phyloP scores from a whole-genome alignment of 2,113 vertebrate genomes.

The Theristicus caerulescens region DNA sequence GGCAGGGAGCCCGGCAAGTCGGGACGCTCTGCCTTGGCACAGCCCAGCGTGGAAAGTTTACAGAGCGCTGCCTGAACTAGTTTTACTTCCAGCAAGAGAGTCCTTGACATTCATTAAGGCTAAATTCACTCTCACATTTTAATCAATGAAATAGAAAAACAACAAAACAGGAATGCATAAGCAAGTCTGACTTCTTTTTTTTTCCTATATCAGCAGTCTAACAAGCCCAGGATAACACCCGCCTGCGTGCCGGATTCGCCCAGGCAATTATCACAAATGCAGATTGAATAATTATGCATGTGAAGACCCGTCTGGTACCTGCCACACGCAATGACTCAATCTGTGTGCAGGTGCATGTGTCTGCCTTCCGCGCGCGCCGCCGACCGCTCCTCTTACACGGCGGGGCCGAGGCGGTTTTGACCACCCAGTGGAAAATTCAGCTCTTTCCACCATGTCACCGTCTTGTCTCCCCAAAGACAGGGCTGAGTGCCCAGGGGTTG shows the following conservation, averaged over 20 bases:
- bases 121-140: conserved; percentile 47
- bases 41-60: background rate
- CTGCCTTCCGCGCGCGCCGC: background rate
- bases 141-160: conserved; percentile 55
- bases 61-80: background rate
- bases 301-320: conserved; percentile 35
- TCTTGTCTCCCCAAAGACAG: background rate
- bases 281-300: conserved; percentile 18
- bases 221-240: background rate
- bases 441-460: accelerated
- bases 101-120: conserved; percentile 38
- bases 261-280: conserved; percentile 28
- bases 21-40: background rate
- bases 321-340: conserved; percentile 9
- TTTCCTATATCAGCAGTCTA: background rate
- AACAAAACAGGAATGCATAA: conserved; percentile 25
- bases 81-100: background rate
- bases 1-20: background rate
- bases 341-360: conserved; percentile 1
- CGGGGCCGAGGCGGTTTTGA: background rate
- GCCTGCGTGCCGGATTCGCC: background rate
- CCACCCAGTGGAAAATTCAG: background rate
- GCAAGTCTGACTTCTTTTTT: background rate
- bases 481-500: too few relatives aligned
- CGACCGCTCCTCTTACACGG: accelerated